phyloP scores from a whole-genome alignment of 2,888 invertebrate genomes.

The Stenurella melanura region DNA sequence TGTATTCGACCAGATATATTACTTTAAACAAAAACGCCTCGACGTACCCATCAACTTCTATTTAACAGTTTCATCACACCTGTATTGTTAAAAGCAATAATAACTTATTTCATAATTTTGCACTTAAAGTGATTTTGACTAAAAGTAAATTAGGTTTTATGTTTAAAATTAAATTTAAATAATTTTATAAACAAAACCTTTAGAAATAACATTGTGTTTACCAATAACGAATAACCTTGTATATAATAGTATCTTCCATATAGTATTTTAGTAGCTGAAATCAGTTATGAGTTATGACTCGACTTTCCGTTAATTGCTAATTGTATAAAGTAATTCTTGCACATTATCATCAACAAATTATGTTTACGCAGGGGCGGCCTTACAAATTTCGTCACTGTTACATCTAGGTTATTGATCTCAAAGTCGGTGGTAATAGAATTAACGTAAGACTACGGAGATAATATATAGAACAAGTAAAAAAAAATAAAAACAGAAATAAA shows the following conservation, averaged over 20 bases:
- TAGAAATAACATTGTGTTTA: neutral
- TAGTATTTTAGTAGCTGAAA: neutral
- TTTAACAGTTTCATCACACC: neutral
- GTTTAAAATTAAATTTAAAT: neutral
- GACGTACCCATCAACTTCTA: too few relatives aligned
- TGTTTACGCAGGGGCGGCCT: neutral
- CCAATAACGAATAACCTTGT: neutral
- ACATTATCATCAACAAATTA: neutral
- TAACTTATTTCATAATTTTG: neutral
- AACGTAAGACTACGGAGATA: too few relatives aligned
- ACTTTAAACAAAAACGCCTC: too few relatives aligned
- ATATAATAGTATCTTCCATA: neutral
- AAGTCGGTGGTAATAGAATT: too few relatives aligned
- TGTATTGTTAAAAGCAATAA: neutral
- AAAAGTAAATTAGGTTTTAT: too few relatives aligned
- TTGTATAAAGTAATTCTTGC: neutral
- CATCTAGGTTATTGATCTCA: too few relatives aligned
- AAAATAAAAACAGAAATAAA: too few relatives aligned
- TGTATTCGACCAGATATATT: too few relatives aligned
- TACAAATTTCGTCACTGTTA: neutral
- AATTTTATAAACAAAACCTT: neutral
- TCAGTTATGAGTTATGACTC: neutral
- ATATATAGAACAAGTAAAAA: too few relatives aligned
- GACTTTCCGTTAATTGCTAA: neutral
- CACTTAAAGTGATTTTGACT: neutral